A percentile compares a stretch with the other conserved stretches of the same genome.
These are phyloP conservation scores for Liolophura sinensis DNA, from an alignment of 1,140 invertebrate species.

Conservation along the genomic window DNA sequence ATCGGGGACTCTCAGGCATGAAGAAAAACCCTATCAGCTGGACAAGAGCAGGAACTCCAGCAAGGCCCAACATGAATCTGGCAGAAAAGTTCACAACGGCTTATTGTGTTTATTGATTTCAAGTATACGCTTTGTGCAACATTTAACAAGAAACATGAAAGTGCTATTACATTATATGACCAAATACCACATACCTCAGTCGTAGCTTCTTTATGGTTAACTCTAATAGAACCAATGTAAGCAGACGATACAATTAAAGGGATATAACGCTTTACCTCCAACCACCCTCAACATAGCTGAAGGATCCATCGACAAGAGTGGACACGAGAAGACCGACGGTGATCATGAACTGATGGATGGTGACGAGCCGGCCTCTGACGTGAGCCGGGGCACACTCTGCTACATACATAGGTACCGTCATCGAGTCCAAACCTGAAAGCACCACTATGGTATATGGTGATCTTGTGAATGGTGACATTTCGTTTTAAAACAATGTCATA, in stretches of 20 bases:
- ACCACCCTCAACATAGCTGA: constrained; percentile 56
- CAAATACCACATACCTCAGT: background rate
- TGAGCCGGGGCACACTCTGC: constrained; percentile 65
- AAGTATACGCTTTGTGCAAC: too few species aligned
- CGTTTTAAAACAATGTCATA: too few species aligned
- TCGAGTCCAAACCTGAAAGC: constrained; percentile 65
- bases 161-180: too few species aligned
- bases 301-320: constrained; percentile 64
- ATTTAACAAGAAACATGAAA: too few species aligned
- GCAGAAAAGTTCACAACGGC: background rate
- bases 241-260: background rate
- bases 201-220: background rate
- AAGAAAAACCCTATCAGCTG: constrained; percentile 52
- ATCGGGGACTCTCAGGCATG: constrained; percentile 47
- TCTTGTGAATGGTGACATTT: constrained; percentile 64
- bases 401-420: constrained; percentile 69
- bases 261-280: constrained; percentile 43
- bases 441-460: constrained; percentile 57
- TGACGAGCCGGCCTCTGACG: constrained; percentile 64
- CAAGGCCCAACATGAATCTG: constrained; percentile 51
- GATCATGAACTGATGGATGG: constrained; percentile 65
- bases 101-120: too few species aligned
- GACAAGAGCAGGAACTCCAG: constrained; percentile 41
- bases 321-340: constrained; percentile 66
- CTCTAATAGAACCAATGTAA: background rate